Base-by-base conservation (phyloP, 2,113 vertebrate genomes). In the Melanerpes formicivorus region DNA sequence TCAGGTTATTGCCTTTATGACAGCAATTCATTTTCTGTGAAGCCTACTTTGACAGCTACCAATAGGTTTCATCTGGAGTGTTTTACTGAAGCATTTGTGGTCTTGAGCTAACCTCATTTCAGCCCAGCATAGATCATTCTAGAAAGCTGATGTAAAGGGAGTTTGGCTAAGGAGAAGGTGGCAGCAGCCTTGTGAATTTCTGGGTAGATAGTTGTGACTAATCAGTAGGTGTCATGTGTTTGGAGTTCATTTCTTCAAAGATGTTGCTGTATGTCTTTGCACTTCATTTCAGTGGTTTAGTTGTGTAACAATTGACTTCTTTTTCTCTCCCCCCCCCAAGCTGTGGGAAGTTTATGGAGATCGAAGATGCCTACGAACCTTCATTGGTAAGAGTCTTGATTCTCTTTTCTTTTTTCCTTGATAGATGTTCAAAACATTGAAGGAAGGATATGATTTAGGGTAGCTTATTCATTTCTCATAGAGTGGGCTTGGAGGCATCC, bases 311-410 rank as follows among this genome's bases (percentile, higher is more conserved):
- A 69, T n/a, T 87, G 29, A 70, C n/a, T 4, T 50, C 1, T 83
- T 60, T 59, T 21, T 50, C 10, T 18, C 65, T 40, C 10, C 40
- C 64, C 48, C n/a, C 56, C 64, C 48, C 8, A 90, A 99, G 99
- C 95, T 99, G 1, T 99, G 99, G 99, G 99, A 99, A 86, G 99
- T 99, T n/a, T 99, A 99, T 72, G 97, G 97, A n/a, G 99, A 99
- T 65, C 97, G 99, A 94, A 98, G 98, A 96, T 99, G 99, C 87
- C 96, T 99, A 72, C 97, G 99, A 84, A 99, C 99, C 1, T 99
- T 99, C 96, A 99, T 99, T 83, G 99, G 99, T 99, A 98, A 98
- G 97, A 87, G 14, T 90, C 40, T 66, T 80, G 80, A 92, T 44
- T 15, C 14, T 44, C 15, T 15, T 16, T 44, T 44, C 15, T 44